Evolutionary conservation across 1,140 invertebrate genomes (phyloP), one percentile per base, ranked within the genome.

Genomic region (Hesperophylax magnus): DNA sequence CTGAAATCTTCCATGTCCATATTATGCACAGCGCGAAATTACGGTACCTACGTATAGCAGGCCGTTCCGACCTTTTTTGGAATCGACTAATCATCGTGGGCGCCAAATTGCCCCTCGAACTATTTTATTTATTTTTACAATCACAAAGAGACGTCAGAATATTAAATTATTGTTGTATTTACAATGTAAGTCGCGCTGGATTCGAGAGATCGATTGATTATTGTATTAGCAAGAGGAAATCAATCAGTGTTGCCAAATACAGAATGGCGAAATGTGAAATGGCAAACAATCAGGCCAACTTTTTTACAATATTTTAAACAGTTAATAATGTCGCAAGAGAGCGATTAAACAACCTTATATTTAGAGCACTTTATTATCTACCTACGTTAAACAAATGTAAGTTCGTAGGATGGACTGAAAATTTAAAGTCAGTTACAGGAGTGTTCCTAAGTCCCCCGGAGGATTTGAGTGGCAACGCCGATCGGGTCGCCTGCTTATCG

Each of bases 1-100:
- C 17, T 17, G 31, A 67, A 67, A 67, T 67, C 63, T 22, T 67
- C 63, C 63, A 67, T 67, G 63, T 67, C 63, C 31, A 34, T 67
- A 61, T 14, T 61, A 22, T 67, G 27, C 39, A 47, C 22, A 67
- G 17, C 22, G 17, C n/a, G 31, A 17, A 67, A 67, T 31, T 15
- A 34, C 27, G 22, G 31, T 27, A 67, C 17, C 63, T 67, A 67
- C 63, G 24, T 47, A 47, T 67, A 27, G n/a, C 63, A 31, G 11
- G 17, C 17, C 63, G 63, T 39, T 17, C 24, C 31, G 27, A 34
- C 63, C 63, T 67, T 67, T 67, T 67, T 67, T 17, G 63, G 63
- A 67, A 67, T 67, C 63, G 31, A 47, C 39, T 47, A 47, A 47
- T 47, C 39, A 47, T 34, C 63, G 63, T 67, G 63, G 63, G 63